Evolutionary conservation across 2,113 vertebrate genomes (phyloP).

Genomic region (Melanerpes aurifrons): DNA sequence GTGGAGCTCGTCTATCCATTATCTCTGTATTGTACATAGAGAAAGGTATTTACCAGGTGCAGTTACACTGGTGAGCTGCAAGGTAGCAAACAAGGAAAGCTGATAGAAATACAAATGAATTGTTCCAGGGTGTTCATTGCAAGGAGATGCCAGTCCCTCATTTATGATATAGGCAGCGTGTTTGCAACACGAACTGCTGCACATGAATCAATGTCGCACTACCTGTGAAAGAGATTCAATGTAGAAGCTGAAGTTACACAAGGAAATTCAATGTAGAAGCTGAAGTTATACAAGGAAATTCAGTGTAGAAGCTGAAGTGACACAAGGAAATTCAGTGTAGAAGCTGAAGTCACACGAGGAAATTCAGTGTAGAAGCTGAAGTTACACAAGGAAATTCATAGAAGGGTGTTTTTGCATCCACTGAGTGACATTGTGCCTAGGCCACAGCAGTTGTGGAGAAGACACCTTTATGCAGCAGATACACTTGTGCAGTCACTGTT

Average conservation of each 20-base stretch:
- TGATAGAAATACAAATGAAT: slow-evolving; percentile 51
- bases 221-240: slow-evolving; percentile 2
- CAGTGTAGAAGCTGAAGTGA: slow-evolving; percentile 24
- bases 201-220: slow-evolving; percentile 20
- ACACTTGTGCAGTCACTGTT: slow-evolving; percentile 33
- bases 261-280: neutral
- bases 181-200: slow-evolving; percentile 34
- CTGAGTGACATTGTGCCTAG: slow-evolving; percentile 46
- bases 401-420: slow-evolving; percentile 59
- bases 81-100: slow-evolving; percentile 81
- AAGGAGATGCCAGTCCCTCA: slow-evolving; percentile 45
- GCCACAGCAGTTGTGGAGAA: slow-evolving; percentile 34
- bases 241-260: slow-evolving; percentile 26
- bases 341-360: slow-evolving; percentile 4
- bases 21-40: slow-evolving; percentile 83
- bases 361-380: too few species aligned
- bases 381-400: neutral
- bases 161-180: slow-evolving; percentile 2
- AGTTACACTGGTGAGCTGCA: slow-evolving; percentile 71
- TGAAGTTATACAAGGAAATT: slow-evolving; percentile 27
- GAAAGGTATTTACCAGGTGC: slow-evolving; percentile 83
- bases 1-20: slow-evolving; percentile 70
- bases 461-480: slow-evolving; percentile 59
- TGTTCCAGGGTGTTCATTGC: slow-evolving; percentile 40
- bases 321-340: neutral